These are phyloP conservation scores for Eubasilissa splendida DNA, from an alignment of 2,888 invertebrate genomes.

Conservation along the genomic window DNA sequence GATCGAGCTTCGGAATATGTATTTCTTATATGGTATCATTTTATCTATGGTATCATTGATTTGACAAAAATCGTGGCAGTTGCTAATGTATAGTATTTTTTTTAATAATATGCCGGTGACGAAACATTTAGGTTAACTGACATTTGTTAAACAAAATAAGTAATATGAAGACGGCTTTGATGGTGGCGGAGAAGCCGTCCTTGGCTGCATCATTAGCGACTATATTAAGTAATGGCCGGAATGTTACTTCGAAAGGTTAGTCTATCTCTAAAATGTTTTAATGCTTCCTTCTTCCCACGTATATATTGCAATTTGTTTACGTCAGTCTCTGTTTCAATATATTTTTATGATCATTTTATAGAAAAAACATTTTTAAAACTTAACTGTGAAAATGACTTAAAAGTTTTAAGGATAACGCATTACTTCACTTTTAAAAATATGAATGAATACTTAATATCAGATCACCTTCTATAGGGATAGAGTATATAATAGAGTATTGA, in stretches of 20 bases:
- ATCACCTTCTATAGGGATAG: no score
- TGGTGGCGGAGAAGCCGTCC: conserved; percentile 99
- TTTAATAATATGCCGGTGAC: conserved; percentile 19
- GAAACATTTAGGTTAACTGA: conserved; percentile 3
- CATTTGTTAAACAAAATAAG: background rate
- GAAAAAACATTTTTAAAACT: background rate
- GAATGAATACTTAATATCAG: no score
- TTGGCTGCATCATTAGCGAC: conserved; percentile 94
- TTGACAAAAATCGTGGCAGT: conserved; percentile 26
- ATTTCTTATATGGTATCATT: no score
- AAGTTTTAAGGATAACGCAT: no score
- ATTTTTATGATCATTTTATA: no score
- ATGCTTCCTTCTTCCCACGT: background rate
- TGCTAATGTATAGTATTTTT: background rate
- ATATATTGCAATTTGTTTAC: background rate
- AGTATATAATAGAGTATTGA: no score
- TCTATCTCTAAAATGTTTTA: background rate
- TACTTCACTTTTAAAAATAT: no score
- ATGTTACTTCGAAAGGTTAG: conserved; percentile 83
- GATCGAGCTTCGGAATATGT: no score
- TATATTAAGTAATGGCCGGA: conserved; percentile 92
- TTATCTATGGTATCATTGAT: conserved; percentile 21
- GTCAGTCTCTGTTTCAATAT: no score
- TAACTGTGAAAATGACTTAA: no score
- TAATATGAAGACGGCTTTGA: conserved; percentile 88